Evolutionary conservation across 2,797 vertebrate species (phyloP).

Genomic region (Hemitrygon akajei): DNA sequence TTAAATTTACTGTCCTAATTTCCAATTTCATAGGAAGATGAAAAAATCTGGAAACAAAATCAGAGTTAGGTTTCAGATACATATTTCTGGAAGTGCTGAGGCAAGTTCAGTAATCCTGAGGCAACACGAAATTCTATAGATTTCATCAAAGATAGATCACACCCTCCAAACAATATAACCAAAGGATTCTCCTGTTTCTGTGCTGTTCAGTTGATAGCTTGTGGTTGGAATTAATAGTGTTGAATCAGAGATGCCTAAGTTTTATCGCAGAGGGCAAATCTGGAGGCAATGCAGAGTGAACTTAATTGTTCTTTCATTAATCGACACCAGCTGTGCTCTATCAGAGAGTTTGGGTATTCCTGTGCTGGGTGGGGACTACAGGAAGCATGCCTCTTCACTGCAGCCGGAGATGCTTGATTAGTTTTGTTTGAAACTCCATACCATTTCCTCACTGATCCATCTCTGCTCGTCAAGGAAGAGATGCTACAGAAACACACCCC

Average conservation of each 20-base stretch:
- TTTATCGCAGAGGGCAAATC: neutral
- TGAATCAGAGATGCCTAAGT: neutral
- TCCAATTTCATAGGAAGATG: neutral
- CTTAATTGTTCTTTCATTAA: neutral
- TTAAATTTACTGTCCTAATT: conserved; percentile 13
- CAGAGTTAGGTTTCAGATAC: neutral
- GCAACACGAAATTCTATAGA: neutral
- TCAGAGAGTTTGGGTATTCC: neutral
- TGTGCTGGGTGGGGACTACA: neutral
- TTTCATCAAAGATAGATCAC: neutral
- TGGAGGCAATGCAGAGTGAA: neutral
- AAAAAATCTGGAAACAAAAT: conserved; percentile 6
- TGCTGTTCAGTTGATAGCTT: neutral
- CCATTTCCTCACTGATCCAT: neutral
- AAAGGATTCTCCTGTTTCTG: neutral
- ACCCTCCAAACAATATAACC: too few species aligned
- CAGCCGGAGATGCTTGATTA: neutral
- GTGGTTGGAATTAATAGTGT: neutral
- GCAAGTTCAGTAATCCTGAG: neutral
- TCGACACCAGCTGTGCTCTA: neutral
- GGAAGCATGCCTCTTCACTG: neutral
- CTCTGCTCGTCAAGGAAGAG: neutral
- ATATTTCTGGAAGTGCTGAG: neutral
- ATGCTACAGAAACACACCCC: too few species aligned
- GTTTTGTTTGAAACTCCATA: neutral